Base-by-base conservation (phyloP, 2,888 invertebrate species). In the Leptopterna dolabrata region DNA sequence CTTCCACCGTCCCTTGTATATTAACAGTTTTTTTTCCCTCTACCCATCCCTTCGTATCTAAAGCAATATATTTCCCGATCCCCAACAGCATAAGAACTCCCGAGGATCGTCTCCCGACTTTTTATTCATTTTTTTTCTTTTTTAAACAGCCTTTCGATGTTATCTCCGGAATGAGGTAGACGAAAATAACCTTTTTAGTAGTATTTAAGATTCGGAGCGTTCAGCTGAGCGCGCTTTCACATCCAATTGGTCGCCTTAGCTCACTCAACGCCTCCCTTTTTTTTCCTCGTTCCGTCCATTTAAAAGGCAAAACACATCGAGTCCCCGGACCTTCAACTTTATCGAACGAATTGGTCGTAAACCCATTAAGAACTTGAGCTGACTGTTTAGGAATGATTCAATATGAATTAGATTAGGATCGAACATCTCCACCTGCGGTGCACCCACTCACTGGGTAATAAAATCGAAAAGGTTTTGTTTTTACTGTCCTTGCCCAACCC, bases 131-230 rank as follows among this genome's bases (percentile, higher is more conserved):
- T n/a, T n/a, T n/a, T n/a, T n/a, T n/a, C n/a, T n/a, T n/a, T 63
- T 63, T 63, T 63, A 2, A 63, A 63, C 63, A 63, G 63, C 19
- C 63, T 63, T 63, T 63, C 27, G 63, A 63, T 63, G 63, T 63
- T 63, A 63, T 63, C 63, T 63, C 24, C 0, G 27, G 63, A 63
- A 63, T 63, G 19, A 63, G 19, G 63, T 63, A 63, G 73, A 73
- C 73, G 36, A 29, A 73, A 73, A 73, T 73, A 73, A 73, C 73
- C 73, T 73, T 73, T 73, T 73, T 73, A 73, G 73, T 73, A 73
- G 73, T 73, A 73, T 73, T 73, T 73, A 73, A 73, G 73, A 29
- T 73, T 73, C 41, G 41, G 19, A 16, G 36, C 36, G n/a, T 73
- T 73, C 41, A 36, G 41, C 19, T 27, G 73, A 73, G 73, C 73